Evolutionary conservation across 2,113 vertebrate genomes (phyloP).

Genomic region (Orycteropus afer): DNA sequence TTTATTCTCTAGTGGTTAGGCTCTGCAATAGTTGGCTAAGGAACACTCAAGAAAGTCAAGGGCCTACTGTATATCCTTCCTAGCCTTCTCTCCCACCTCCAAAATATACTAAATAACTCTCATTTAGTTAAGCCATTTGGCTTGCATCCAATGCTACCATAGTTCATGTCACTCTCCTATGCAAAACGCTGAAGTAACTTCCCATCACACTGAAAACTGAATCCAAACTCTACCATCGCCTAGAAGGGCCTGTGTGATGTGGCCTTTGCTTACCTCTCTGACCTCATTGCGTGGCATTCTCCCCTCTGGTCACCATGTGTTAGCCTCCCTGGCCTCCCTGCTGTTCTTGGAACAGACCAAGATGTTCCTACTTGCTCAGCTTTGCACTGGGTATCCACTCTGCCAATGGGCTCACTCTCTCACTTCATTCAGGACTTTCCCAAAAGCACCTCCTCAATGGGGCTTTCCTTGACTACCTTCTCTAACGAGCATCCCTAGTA

Average conservation of each 20-base stretch:
- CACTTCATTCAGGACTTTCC: not conserved
- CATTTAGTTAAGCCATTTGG: not conserved
- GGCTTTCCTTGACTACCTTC: not conserved
- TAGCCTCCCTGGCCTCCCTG: not conserved
- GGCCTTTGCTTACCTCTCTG: not conserved
- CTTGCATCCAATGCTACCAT: not conserved
- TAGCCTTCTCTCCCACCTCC: not conserved
- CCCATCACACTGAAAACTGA: not conserved
- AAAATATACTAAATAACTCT: not conserved
- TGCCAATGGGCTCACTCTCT: not conserved
- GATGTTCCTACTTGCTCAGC: not conserved
- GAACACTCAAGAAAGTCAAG: not conserved
- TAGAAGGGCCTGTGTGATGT: not conserved
- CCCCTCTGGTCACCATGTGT: not conserved
- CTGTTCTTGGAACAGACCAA: not conserved
- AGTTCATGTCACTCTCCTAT: not conserved
- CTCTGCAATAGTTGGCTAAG: not conserved
- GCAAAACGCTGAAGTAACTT: not conserved
- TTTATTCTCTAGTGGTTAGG: not conserved
- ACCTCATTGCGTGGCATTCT: not conserved
- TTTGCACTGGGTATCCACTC: not conserved
- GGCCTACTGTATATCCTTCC: not conserved
- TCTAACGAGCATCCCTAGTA: not conserved
- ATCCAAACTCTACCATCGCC: not conserved
- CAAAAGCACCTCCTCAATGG: no score